These are phyloP conservation scores for Drosophila sordidapex DNA, from an alignment of 2,888 invertebrate species.

Conservation along the genomic window DNA sequence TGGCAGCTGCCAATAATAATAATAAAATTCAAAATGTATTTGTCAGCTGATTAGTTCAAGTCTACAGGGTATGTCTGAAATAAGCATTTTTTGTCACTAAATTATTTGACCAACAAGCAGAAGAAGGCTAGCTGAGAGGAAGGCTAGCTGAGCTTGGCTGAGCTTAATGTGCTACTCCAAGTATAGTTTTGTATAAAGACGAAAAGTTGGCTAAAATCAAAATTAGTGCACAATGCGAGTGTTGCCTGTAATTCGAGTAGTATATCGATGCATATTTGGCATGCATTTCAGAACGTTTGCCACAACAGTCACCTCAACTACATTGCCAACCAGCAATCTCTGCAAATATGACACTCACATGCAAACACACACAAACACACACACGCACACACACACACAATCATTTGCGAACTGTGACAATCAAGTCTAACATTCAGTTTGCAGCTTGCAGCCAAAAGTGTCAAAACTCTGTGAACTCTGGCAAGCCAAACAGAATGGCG, in stretches of 20 bases:
- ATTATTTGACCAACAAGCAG: not conserved
- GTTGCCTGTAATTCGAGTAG: constrained; percentile 5
- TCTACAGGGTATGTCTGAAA: not conserved
- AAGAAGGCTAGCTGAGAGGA: not conserved
- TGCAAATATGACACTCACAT: constrained; percentile 46
- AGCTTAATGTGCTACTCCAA: not conserved
- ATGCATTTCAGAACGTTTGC: constrained; percentile 28
- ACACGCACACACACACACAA: not conserved
- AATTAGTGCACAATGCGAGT: not conserved
- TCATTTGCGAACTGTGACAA: constrained; percentile 31
- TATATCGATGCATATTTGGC: constrained; percentile 8
- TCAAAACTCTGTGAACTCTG: constrained; percentile 25
- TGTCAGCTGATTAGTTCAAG: not conserved
- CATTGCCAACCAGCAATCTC: constrained; percentile 39
- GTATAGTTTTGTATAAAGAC: not conserved
- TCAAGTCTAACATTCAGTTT: constrained; percentile 13
- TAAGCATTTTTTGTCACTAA: not conserved
- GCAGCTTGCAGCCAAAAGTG: constrained; percentile 12
- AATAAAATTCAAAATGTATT: not conserved
- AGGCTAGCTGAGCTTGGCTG: not conserved
- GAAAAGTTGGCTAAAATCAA: not conserved
- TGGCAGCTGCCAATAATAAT: constrained; percentile 47
- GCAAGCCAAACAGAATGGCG: constrained; percentile 35
- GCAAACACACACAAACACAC: not conserved
- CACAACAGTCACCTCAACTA: constrained; percentile 31